Conservation (phyloP, 2,113 vertebrate species). For the Tyto alba region DNA sequence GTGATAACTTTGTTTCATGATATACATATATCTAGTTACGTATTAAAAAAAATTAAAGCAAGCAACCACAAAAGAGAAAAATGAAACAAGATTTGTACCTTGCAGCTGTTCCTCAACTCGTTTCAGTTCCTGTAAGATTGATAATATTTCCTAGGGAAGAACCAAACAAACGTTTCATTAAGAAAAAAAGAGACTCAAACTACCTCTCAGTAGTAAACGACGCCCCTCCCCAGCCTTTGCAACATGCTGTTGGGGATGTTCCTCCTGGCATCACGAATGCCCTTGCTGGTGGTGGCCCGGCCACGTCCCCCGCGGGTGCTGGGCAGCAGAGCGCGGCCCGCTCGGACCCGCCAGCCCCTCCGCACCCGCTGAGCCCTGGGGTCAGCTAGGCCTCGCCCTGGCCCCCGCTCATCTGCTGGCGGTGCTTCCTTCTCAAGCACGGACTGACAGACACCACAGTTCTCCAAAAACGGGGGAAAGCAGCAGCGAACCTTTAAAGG, state of each 20-base stretch:
- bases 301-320: too few relatives aligned
- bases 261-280: background rate
- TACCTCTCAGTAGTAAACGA: background rate
- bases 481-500: background rate
- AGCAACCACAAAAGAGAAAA: background rate
- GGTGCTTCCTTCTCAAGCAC: background rate
- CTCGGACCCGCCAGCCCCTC: background rate
- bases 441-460: background rate
- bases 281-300: background rate
- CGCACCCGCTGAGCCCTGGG: too few relatives aligned
- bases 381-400: background rate
- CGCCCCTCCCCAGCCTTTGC: background rate
- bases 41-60: background rate
- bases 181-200: background rate
- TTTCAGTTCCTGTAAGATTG: conserved; percentile 92
- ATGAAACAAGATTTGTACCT: conserved; percentile 74
- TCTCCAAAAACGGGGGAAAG: background rate
- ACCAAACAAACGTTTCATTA: background rate
- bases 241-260: background rate
- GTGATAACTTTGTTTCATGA: background rate
- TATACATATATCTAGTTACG: background rate
- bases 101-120: conserved; percentile 95
- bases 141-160: conserved; percentile 87
- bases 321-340: background rate
- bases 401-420: background rate